Base-by-base conservation (phyloP, 1,140 invertebrate species). In the Chionoecetes opilio region DNA sequence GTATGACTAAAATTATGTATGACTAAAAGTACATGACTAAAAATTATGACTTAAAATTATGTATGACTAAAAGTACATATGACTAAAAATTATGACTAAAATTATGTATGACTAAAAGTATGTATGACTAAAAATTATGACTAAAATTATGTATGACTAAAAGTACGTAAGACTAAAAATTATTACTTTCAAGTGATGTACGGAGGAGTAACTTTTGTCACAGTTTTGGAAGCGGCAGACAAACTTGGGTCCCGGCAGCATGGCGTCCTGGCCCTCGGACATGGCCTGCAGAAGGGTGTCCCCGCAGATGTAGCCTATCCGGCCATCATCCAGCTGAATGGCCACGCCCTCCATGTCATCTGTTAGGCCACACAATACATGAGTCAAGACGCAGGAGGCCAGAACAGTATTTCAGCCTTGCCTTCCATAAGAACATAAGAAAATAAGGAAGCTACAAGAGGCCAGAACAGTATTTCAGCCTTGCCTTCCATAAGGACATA, bases 261-360 rank as follows among this genome's bases (percentile, higher is more conserved):
- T 86, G 0, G 32, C 53, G 38, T 82, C 87, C 11, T 94, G 86
- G 17, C 88, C 84, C 11, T 95, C 82, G 5, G 94, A 38, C 35
- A 93, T 92, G 6, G 91, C 92, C 41, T 95, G 94, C 21, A 95
- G 86, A 2, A 95, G 75, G n/a, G 94, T 93, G 29, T 95, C 94
- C 41, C 94, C 88, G 37, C 90, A 95, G 37, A 95, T 75, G 35
- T 95, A 95, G 6, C 92, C 94, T 82, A 95, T 95, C 37, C 94
- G 87, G 17, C 94, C 94, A 90, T 95, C 94, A 21, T 95, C 94
- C 63, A 95, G 85, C 84, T 95, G 94, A 29, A 95, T 90, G 31
- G 94, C 94, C 35, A 95, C 87, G 2, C 94, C 94, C 46, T 95
- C 94, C 86, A 95, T 90, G 82, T 91, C 88, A 29, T 95, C 94